A percentile compares a stretch with the other conserved stretches of the same genome.
Evolutionary conservation across 2,797 vertebrate species (phyloP).

Genomic region (Avahi laniger): DNA sequence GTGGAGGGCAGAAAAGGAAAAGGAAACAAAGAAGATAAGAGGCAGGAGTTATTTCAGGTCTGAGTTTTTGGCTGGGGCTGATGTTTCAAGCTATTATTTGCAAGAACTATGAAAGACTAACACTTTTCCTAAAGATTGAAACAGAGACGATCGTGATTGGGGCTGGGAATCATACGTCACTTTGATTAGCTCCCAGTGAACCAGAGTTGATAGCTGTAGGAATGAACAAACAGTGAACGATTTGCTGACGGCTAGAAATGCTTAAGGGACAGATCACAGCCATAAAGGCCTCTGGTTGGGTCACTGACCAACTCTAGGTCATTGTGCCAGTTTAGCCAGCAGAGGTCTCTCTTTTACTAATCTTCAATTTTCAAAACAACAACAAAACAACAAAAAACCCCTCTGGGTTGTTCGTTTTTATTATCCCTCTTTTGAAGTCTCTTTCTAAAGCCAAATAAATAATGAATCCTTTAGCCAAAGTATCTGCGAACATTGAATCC

Average conservation of each 20-base stretch:
- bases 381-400: background rate
- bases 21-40: constrained; percentile 31
- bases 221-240: background rate
- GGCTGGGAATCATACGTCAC: background rate
- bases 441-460: constrained; percentile 37
- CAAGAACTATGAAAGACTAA: background rate
- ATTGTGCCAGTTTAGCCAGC: constrained; percentile 42
- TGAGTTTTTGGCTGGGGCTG: background rate
- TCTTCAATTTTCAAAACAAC: constrained; percentile 36
- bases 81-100: background rate
- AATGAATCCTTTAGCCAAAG: background rate
- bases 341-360: constrained; percentile 69
- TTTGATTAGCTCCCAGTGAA: background rate
- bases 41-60: constrained; percentile 1
- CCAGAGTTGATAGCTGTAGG: background rate
- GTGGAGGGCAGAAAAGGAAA: background rate
- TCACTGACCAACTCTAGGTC: background rate
- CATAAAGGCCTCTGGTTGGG: background rate
- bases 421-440: background rate
- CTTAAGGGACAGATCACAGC: background rate
- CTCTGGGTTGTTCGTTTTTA: background rate
- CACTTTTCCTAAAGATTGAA: background rate
- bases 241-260: background rate
- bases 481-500: background rate
- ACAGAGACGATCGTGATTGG: background rate